Evolutionary conservation across 2,888 invertebrate genomes (phyloP), one percentile per base, ranked within the genome.

Genomic region (Caradrina clavipalpis): DNA sequence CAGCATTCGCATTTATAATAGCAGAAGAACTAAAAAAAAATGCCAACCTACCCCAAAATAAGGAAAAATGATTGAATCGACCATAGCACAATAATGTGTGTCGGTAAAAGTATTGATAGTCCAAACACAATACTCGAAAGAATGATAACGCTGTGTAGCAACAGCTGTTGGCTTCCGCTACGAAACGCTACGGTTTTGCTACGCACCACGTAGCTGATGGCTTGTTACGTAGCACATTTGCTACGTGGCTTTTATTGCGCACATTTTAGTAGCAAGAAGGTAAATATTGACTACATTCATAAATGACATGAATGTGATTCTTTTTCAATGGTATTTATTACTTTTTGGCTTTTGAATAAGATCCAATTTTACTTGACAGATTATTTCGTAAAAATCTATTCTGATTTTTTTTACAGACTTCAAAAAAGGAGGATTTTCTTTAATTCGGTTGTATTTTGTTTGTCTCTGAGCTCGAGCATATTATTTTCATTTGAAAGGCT

Each of bases 111-210:
- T 60, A 22, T 72, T 21, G 58, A 61, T 50, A 74, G 21, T 62
- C 19, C 19, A 35, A 67, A 59, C 6, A 45, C 35, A 55, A 64
- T 80, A 50, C 58, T 70, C 13, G 35, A 63, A 60, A 45, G 17
- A 56, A 60, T 54, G 59, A 63, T 51, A 81, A 42, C 54, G 31
- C 42, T 54, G 54, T 69, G 60, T 72, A 80, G 77, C 60, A 78
- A 77, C 81, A 81, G 65, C 66, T 81, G 81, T 62, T 65, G 47
- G 59, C 50, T 59, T 66, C 51, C 61, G 47, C 68, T 74, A 71
- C 65, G 51, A 70, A n/a, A 53, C n/a, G 47, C 54, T 76, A 76
- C 65, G 45, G 35, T 15, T 58, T 13, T 55, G 51, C 74, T 77
- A 77, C 72, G 47, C 70, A 49, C 50, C 62, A 21, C 78, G 77